phyloP scores from a whole-genome alignment of 2,113 vertebrate genomes.

The Apus apus region DNA sequence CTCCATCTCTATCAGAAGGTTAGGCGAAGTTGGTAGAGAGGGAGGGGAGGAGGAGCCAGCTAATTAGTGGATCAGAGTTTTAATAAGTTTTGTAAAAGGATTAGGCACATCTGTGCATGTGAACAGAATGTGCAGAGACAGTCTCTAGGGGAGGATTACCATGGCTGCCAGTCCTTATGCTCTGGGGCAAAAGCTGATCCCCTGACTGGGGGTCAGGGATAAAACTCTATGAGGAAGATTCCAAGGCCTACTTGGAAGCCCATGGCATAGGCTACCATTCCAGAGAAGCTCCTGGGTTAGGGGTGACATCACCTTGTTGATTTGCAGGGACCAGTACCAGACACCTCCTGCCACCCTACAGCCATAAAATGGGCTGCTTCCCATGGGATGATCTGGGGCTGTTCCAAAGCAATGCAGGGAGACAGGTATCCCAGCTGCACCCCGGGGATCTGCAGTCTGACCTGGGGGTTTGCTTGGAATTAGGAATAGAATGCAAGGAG shows the following conservation, averaged over 20 bases:
- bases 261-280: not conserved
- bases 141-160: conserved; percentile 46
- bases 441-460: not conserved
- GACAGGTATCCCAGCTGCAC: not conserved
- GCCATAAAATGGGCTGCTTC: not conserved
- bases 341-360: not conserved
- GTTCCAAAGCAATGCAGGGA: not conserved
- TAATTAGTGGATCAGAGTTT: conserved; percentile 40
- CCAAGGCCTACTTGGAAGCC: not conserved
- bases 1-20: not conserved
- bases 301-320: not conserved
- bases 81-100: conserved; percentile 64
- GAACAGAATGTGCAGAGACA: conserved; percentile 48
- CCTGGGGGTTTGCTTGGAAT: not conserved
- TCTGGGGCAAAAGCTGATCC: not conserved
- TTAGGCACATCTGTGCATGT: conserved; percentile 37
- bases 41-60: not conserved
- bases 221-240: not conserved
- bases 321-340: not conserved
- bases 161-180: not conserved
- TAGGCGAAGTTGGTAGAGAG: not conserved
- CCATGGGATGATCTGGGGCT: not conserved
- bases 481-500: not conserved
- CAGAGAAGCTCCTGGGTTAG: accelerated
- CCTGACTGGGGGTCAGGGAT: not conserved